Conservation (phyloP, 1,140 invertebrate genomes). For the Atta cephalotes region DNA sequence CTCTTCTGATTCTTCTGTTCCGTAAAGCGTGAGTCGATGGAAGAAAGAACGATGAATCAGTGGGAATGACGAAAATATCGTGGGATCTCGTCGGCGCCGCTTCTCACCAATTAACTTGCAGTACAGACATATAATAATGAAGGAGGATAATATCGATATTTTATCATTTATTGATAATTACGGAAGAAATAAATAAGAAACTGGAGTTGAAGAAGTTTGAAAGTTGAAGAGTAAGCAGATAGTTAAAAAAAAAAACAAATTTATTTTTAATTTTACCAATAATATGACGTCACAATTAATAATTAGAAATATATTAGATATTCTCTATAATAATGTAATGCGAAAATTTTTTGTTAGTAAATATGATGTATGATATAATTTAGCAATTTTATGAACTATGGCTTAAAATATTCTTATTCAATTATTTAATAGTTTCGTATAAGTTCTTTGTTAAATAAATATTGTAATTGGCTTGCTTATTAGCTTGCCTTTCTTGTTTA, state of each 20-base stretch:
- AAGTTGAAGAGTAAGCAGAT: too few species aligned
- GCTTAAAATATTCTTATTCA: neutral
- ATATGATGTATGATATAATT: neutral
- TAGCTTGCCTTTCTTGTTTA: neutral
- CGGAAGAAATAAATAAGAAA: constrained; percentile 15
- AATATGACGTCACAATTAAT: neutral
- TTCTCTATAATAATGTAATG: neutral
- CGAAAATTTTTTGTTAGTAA: neutral
- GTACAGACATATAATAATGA: neutral
- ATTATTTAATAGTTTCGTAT: neutral
- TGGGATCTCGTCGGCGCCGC: constrained; percentile 3
- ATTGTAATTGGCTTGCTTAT: neutral
- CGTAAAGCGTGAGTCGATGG: constrained; percentile 47
- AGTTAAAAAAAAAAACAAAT: neutral
- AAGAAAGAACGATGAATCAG: constrained; percentile 31
- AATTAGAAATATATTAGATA: neutral
- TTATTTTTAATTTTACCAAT: neutral
- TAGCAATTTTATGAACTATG: neutral
- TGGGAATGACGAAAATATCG: constrained; percentile 40
- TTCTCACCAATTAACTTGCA: constrained; percentile 67
- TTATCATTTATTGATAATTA: constrained; percentile 39
- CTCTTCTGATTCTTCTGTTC: constrained; percentile 19
- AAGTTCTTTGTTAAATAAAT: neutral
- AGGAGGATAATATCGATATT: constrained; percentile 51
- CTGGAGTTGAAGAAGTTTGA: neutral